Percentiles rank a stretch among this genome's conserved stretches.
Evolutionary conservation across 2,113 vertebrate genomes (phyloP).

Genomic region (Embiotoca jacksoni): DNA sequence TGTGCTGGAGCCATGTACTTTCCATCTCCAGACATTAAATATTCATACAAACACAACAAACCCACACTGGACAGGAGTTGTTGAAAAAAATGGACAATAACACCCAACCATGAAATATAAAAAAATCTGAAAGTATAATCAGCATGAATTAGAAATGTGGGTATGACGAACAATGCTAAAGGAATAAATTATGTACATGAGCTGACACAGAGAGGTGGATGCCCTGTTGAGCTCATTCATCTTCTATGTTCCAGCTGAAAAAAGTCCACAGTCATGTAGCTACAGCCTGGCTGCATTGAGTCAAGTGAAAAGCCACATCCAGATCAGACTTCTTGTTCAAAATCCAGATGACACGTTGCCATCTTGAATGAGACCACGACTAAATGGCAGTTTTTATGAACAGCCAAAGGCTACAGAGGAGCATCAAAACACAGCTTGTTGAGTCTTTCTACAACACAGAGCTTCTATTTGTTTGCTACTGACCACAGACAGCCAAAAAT

Average conservation of each 20-base stretch:
- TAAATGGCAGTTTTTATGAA: conserved; percentile 11
- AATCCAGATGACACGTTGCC: conserved; percentile 9
- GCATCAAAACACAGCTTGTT: neutral
- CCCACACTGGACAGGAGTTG: conserved; percentile 26
- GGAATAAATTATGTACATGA: conserved; percentile 36
- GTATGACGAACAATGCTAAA: conserved; percentile 38
- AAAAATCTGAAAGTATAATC: conserved; percentile 53
- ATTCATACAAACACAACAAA: conserved; percentile 64
- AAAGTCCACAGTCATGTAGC: neutral
- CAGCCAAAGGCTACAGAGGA: conserved; percentile 21
- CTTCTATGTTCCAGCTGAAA: conserved; percentile 4
- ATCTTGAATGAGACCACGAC: conserved; percentile 8
- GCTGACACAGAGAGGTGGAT: conserved; percentile 7
- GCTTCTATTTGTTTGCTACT: conserved; percentile 20
- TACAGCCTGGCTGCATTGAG: conserved; percentile 12
- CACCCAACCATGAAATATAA: conserved; percentile 41
- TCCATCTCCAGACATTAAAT: conserved; percentile 57
- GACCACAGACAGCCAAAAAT: conserved; percentile 17
- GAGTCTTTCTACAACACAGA: neutral
- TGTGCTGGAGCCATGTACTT: conserved; percentile 40
- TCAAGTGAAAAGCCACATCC: conserved; percentile 31
- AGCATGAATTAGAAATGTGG: conserved; percentile 57
- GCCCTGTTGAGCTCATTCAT: conserved; percentile 43
- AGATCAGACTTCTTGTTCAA: conserved; percentile 1
- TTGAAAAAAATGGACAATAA: conserved; percentile 51